Evolutionary conservation across 2,888 invertebrate species (phyloP), one percentile per base, ranked within the genome.

Genomic region (Lithophane leautieri): DNA sequence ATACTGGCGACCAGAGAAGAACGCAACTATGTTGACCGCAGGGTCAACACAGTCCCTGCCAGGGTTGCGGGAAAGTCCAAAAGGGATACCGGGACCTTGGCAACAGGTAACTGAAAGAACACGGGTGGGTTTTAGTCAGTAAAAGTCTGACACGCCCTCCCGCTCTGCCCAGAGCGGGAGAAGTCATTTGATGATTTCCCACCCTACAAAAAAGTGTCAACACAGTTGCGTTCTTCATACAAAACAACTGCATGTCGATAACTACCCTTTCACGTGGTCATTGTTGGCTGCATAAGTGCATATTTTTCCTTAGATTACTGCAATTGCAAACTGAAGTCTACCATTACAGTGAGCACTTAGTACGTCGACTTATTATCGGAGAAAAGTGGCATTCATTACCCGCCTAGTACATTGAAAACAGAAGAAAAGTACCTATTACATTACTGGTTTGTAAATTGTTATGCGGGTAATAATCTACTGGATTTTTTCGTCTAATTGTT

Each of bases 321-420:
- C 34, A 60, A 42, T 78, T 66, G 70, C 11, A 66, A 78, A 61
- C 65, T 54, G 34, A 66, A 78, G 60, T 54, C 40, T 66, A 61
- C 22, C 0, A 78, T 78, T 78, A 78, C 11, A 61, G 16, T 28
- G 28, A 54, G 61, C 79, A 72, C 65, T 78, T 78, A 61, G 47
- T 56, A 62, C 25, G 78, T 78, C 54, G 12, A 72, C 60, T 66
- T 78, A 62, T 28, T 60, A 70, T 65, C 66, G 54, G 11, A 34
- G 16, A 25, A 28, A 78, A 77, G 60, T 78, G 47, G 47, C 54
- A 54, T 34, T 58, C 19, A 70, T 65, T 52, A 78, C 25, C 8
- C 16, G 70, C 25, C 76, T 14, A 25, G 52, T 40, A 14, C 25
- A 44, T 44, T 47, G 6, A 65, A 78, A 66, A 47, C 19, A n/a